These are phyloP conservation scores for Globodera rostochiensis DNA, from an alignment of 1,140 invertebrate species.

Conservation along the genomic window DNA sequence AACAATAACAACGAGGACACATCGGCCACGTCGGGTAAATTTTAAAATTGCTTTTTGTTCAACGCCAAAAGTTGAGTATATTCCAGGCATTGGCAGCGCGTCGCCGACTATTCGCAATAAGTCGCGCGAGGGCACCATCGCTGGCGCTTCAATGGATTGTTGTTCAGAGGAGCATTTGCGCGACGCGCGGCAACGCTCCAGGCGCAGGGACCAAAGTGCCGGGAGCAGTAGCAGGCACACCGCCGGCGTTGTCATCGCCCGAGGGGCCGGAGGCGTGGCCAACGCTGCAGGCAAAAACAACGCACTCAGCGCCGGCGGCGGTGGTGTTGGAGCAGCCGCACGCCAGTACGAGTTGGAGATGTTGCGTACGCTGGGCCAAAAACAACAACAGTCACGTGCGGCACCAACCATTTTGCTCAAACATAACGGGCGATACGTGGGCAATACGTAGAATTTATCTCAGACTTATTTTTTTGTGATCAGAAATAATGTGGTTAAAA, in stretches of 20 bases:
- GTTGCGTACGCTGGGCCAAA: not conserved
- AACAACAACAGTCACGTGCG: not conserved
- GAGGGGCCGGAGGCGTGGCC: not conserved
- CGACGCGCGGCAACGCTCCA: not conserved
- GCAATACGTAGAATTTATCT: not conserved
- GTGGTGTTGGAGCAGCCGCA: not conserved
- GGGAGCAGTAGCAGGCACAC: not conserved
- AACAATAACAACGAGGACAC: slow-evolving; percentile 28
- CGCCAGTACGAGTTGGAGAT: slow-evolving; percentile 17
- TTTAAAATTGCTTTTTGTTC: not conserved
- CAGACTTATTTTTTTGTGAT: too few relatives aligned
- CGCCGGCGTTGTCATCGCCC: not conserved
- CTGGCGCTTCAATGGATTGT: not conserved
- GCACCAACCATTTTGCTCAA: slow-evolving; percentile 21
- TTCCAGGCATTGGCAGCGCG: slow-evolving; percentile 29
- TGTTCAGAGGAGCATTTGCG: not conserved
- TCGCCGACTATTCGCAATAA: slow-evolving; percentile 28
- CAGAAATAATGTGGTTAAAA: too few relatives aligned
- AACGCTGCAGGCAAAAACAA: not conserved
- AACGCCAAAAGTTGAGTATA: not conserved
- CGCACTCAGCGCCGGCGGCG: not conserved
- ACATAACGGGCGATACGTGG: slow-evolving; percentile 27
- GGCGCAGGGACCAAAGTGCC: slow-evolving; percentile 3
- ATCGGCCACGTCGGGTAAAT: slow-evolving; percentile 23
- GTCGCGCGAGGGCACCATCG: slow-evolving; percentile 16